Percentiles rank a stretch among this genome's conserved stretches.
Conservation (phyloP, 2,797 vertebrate species). For the Arnoldichthys spilopterus region DNA sequence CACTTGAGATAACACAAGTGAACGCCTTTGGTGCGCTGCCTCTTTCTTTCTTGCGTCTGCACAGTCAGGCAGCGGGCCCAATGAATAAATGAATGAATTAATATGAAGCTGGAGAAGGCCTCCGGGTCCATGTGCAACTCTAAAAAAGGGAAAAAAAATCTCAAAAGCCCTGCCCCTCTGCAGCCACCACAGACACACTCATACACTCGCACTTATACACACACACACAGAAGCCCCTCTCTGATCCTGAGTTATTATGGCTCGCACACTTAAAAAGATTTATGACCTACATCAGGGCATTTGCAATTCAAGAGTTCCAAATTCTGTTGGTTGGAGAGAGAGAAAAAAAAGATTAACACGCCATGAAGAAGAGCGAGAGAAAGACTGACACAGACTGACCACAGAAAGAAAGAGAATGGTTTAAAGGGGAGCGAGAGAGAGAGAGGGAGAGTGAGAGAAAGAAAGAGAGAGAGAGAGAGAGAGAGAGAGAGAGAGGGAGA, state of each 20-base stretch:
- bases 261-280: constrained; percentile 54
- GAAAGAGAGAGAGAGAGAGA: neutral
- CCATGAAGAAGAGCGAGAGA: constrained; percentile 23
- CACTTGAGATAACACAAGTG: constrained; percentile 52
- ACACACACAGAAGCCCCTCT: constrained; percentile 32
- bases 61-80: constrained; percentile 29
- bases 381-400: constrained; percentile 18
- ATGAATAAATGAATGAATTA: constrained; percentile 64
- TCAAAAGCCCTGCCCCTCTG: constrained; percentile 43
- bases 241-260: constrained; percentile 50
- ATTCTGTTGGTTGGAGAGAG: constrained; percentile 53
- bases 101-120: constrained; percentile 48
- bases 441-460: constrained; percentile 18
- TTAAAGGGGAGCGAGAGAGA: neutral
- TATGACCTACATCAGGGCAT: constrained; percentile 56
- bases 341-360: constrained; percentile 42
- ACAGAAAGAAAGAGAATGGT: constrained; percentile 6
- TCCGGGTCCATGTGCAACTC: constrained; percentile 43
- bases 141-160: constrained; percentile 51
- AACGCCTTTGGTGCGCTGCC: constrained; percentile 43
- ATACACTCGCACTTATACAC: constrained; percentile 34
- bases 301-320: constrained; percentile 58
- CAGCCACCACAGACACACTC: constrained; percentile 48
- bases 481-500: neutral
- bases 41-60: constrained; percentile 22